Base-by-base conservation (phyloP, 2,888 invertebrate genomes). In the Diarsia mendica region DNA sequence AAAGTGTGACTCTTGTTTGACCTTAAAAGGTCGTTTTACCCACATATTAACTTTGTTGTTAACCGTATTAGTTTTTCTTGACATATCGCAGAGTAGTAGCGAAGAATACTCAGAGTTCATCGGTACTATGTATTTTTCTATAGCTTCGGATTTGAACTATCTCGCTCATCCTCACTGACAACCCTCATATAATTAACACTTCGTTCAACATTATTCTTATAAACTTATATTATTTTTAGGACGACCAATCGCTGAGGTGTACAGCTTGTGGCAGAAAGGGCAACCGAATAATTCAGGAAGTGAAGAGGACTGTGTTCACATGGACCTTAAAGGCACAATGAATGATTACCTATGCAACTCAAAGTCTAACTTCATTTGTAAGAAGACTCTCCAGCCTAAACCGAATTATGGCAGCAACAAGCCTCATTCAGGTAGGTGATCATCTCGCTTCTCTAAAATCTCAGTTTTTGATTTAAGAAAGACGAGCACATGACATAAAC, bases 341-440 rank as follows among this genome's bases (percentile, higher is more conserved):
- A 92, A 93, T 58, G 95, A 95, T 48, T 90, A 89, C 23, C 72
- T 74, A 0, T 95, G 95, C 69, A 75, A 82, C 6, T 82, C 79
- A 10, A 89, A 82, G 13, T 89, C 84, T 61, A 23, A 55, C 23
- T 55, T 55, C 55, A 55, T 55, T 55, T 55, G 55, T 23, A 55
- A 55, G 55, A 55, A 94, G 77, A 88, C 89, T 0, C 84, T 92
- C 0, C 75, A 79, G 9, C 63, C 94, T 9, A 85, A 93, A 9
- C 95, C 94, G 95, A 94, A 94, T 65, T 61, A 28, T 28, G 28
- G 28, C 28, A 28, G 77, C 0, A 88, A 92, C 65, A 89, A 92
- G 69, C 93, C 94, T 0, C 88, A 94, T 86, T 73, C 63, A 69
- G 90, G 95, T 95, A 80, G 69, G 63, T 15, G 23, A 55, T 55